phyloP scores from a whole-genome alignment of 2,888 invertebrate genomes.

The Orgyia antiqua region DNA sequence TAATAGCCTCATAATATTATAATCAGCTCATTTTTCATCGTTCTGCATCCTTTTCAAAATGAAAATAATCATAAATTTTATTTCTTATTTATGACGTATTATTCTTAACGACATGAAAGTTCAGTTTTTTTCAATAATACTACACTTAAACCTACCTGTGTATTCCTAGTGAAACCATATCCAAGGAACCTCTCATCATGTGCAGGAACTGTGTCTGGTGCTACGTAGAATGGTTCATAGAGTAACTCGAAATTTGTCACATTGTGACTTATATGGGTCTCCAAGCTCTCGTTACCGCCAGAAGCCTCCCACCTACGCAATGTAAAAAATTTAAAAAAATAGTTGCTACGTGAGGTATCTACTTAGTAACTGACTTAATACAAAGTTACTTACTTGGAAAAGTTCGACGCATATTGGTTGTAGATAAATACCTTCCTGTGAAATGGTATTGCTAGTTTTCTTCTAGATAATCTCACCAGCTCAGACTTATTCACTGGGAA shows the following conservation, averaged over 20 bases:
- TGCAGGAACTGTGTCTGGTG: constrained; percentile 87
- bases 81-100: too few species aligned
- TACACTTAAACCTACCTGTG: constrained; percentile 91
- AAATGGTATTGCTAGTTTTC: constrained; percentile 91
- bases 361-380: neutral
- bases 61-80: too few species aligned
- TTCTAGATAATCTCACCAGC: constrained; percentile 84
- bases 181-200: constrained; percentile 94
- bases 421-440: constrained; percentile 95
- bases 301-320: constrained; percentile 79
- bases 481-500: constrained; percentile 91
- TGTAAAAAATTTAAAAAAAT: neutral
- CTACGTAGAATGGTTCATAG: constrained; percentile 95
- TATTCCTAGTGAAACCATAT: constrained; percentile 94
- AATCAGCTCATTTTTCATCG: too few species aligned
- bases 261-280: constrained; percentile 88
- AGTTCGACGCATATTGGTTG: constrained; percentile 95
- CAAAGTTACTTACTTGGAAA: constrained; percentile 88
- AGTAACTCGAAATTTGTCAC: constrained; percentile 91
- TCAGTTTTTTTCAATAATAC: too few species aligned
- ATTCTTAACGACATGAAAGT: too few species aligned
- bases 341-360: neutral
- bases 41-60: too few species aligned
- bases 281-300: constrained; percentile 76
- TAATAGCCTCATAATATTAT: too few species aligned